phyloP scores from a whole-genome alignment of 2,797 vertebrate genomes.

The Euthynnus affinis region DNA sequence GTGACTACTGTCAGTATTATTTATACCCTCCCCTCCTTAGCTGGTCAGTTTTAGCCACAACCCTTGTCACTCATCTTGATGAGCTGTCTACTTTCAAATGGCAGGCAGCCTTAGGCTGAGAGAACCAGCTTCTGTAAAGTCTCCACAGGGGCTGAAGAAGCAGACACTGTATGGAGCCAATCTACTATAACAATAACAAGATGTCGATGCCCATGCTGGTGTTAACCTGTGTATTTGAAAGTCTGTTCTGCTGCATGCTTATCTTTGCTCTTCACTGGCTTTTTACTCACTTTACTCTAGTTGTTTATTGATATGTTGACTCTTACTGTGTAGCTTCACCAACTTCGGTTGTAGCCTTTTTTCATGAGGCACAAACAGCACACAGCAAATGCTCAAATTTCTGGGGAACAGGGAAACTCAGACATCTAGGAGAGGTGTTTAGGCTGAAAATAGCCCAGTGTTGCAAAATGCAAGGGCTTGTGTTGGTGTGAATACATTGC shows the following conservation, averaged over 20 bases:
- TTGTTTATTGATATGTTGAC: background rate
- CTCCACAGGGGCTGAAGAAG: conserved; percentile 54
- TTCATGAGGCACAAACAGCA: background rate
- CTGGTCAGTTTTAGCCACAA: conserved; percentile 63
- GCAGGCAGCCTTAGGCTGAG: conserved; percentile 58
- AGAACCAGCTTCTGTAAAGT: conserved; percentile 58
- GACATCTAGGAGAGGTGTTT: background rate
- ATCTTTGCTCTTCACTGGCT: background rate
- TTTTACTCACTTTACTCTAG: background rate
- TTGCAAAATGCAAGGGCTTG: background rate
- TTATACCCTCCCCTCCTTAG: conserved; percentile 29
- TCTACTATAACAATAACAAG: conserved; percentile 60
- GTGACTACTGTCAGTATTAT: conserved; percentile 28
- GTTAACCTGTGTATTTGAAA: conserved; percentile 17
- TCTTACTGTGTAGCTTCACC: background rate
- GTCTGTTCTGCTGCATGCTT: conserved; percentile 1
- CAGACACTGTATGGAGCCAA: conserved; percentile 49
- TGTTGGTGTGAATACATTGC: background rate
- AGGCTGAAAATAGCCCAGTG: background rate
- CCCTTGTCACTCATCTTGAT: conserved; percentile 73
- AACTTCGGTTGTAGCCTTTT: background rate
- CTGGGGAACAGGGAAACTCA: background rate
- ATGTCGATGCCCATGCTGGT: conserved; percentile 31
- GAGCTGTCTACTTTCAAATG: conserved; percentile 71
- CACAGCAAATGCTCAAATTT: background rate